Base-by-base conservation (phyloP, 2,113 vertebrate genomes). In the Leptobrachium leishanense region DNA sequence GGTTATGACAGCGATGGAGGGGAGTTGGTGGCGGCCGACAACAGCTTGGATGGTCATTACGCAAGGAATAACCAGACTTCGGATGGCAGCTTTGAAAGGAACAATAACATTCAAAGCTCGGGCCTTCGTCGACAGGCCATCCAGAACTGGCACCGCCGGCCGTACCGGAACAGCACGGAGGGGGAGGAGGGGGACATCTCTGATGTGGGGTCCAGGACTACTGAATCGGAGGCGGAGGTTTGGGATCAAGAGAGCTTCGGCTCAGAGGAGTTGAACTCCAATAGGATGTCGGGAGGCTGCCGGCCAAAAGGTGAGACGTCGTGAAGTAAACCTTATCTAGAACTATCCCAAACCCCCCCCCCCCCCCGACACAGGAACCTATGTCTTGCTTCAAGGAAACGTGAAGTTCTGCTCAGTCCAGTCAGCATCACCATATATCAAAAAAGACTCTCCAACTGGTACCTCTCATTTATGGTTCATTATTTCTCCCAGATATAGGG, bases 71-170 rank as follows among this genome's bases (percentile, higher is more conserved):
- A 91, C 81, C 87, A 92, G 3, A 85, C 90, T 5, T 86, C 89
- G 0, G 95, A 95, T 76, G 86, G 86, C 0, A 91, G 92, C 53
- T 88, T 91, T 0, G 92, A 89, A 0, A 84, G 92, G 43, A 84
- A 88, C 0, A 86, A 83, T 0, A 81, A 74, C 1, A 83, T 89
- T 0, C 94, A 95, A 12, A 94, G 94, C 83, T 96, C 96, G 64
- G 97, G 95, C 31, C 94, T 99, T 40, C 93, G 97, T 12, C 94
- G 98, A 43, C 97, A 98, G 85, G 97, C 97, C 71, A 98, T 99
- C 85, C 96, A 99, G 82, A 99, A 99, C 90, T 98, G 97, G 96
- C 96, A 99, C 85, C 95, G 96, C 43, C 90, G 97, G 74, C 97
- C 97, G 0, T 97, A 97, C 85, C 92, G 95, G 77, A 97, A 98